These are phyloP conservation scores for Lytechinus variegatus DNA, from an alignment of 35 echinoderm and acorn worm species.

Conservation along the genomic window DNA sequence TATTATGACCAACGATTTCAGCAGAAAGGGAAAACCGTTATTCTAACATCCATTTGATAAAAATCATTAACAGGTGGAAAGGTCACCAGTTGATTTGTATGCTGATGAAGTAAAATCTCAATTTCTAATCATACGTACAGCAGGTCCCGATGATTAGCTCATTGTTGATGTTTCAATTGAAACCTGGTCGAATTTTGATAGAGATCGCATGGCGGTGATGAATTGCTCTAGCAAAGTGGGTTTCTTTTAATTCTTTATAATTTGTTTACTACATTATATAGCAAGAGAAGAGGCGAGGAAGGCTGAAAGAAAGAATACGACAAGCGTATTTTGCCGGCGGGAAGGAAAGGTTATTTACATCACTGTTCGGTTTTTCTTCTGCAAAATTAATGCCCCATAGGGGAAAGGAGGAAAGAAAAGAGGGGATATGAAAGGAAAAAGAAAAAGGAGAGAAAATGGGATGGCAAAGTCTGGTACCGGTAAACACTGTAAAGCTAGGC, in stretches of 20 bases:
- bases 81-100: neutral
- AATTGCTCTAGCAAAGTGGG: neutral
- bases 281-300: neutral
- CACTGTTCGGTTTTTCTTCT: slow-evolving; percentile 49
- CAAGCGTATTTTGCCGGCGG: neutral
- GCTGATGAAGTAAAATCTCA: neutral
- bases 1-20: no score
- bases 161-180: slow-evolving; percentile 6
- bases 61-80: neutral
- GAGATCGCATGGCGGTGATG: neutral
- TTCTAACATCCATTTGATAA: no score
- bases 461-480: slow-evolving; percentile 16
- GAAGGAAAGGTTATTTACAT: slow-evolving; percentile 50
- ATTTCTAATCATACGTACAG: neutral
- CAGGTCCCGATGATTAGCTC: neutral
- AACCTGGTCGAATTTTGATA: neutral
- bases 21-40: no score
- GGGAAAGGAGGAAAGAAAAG: slow-evolving; percentile 31
- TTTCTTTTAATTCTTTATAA: neutral
- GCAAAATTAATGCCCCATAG: slow-evolving; percentile 54
- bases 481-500: slow-evolving; percentile 53
- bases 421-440: neutral
- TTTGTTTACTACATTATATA: neutral
- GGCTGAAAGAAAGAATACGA: slow-evolving; percentile 38
- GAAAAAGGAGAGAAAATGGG: slow-evolving; percentile 14